Evolutionary conservation across 2,113 vertebrate genomes (phyloP).

Genomic region (Fulica atra): DNA sequence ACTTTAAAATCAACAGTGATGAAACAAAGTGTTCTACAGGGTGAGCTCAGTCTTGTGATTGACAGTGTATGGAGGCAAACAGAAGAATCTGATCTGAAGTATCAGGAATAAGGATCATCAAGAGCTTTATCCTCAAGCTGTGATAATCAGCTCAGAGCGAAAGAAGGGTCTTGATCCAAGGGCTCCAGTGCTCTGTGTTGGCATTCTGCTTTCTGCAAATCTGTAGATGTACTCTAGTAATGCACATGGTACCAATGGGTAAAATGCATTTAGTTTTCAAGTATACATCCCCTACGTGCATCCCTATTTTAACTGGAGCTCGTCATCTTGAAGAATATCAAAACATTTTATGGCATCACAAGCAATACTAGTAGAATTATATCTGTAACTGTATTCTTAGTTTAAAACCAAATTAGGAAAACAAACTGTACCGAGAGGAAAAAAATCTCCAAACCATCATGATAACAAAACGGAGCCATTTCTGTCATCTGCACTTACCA

Average conservation of each 20-base stretch:
- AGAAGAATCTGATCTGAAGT: background rate
- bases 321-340: background rate
- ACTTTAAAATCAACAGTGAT: background rate
- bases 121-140: background rate
- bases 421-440: background rate
- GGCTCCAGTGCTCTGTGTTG: background rate
- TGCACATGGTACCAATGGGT: accelerated
- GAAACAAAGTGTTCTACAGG: background rate
- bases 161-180: background rate
- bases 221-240: background rate
- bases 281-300: accelerated
- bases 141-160: background rate
- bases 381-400: background rate
- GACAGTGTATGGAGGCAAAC: background rate
- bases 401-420: background rate
- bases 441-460: background rate
- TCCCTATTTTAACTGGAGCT: background rate
- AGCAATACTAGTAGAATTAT: background rate
- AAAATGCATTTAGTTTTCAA: background rate
- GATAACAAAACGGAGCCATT: background rate
- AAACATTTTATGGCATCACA: background rate
- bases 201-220: background rate
- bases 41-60: background rate
- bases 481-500: background rate
- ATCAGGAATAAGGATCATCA: background rate